Evolutionary conservation across 2,797 vertebrate genomes (phyloP).

Genomic region (Pempheris klunzingeri): DNA sequence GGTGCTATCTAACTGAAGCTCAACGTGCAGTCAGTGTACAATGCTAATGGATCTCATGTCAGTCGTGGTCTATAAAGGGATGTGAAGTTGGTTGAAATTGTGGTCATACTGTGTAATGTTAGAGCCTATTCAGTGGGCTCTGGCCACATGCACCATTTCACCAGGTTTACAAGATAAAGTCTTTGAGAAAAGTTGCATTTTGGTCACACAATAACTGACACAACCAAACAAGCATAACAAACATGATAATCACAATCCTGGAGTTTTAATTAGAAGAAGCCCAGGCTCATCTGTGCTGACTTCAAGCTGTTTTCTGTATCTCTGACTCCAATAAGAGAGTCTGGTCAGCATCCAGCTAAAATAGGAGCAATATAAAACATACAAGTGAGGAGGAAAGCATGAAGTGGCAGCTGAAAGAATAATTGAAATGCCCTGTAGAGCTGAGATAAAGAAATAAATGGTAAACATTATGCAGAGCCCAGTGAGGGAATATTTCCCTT

Average conservation of each 20-base stretch:
- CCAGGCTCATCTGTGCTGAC: not conserved
- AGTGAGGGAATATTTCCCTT: conserved; percentile 3
- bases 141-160: not conserved
- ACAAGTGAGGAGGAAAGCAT: not conserved
- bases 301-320: conserved; percentile 7
- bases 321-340: conserved; percentile 7
- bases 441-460: conserved; percentile 18
- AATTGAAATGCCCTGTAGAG: conserved; percentile 27
- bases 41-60: not conserved
- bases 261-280: conserved; percentile 4
- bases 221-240: not conserved
- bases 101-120: not conserved
- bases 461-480: conserved; percentile 9
- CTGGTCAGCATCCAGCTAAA: conserved; percentile 10
- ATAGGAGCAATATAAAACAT: conserved; percentile 16
- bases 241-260: not conserved
- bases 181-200: not conserved
- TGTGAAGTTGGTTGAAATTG: not conserved
- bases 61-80: not conserved
- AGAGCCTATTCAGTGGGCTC: not conserved
- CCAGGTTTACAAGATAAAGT: not conserved
- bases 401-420: conserved; percentile 16
- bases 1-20: not conserved
- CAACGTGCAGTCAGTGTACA: not conserved
- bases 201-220: not conserved